Conservation (phyloP, 2,888 invertebrate genomes). For the Tachina lurida region DNA sequence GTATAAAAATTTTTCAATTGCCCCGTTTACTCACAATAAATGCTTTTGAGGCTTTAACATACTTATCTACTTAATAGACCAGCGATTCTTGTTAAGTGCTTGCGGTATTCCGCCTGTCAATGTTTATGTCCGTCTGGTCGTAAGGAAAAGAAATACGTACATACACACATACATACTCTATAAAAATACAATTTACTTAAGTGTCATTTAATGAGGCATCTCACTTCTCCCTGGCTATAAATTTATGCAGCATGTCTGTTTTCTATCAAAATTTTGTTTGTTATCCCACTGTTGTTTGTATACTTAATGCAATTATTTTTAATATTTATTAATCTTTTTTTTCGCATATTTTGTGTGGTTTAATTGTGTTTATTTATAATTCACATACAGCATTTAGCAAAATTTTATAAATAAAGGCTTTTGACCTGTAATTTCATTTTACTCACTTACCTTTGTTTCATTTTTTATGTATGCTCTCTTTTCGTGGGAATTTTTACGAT, state of each 20-base stretch:
- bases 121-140: conserved; percentile 27
- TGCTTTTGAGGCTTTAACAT: conserved; percentile 61
- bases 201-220: conserved; percentile 70
- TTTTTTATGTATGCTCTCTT: conserved; percentile 77
- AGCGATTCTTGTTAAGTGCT: conserved; percentile 55
- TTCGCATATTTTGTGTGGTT: conserved; percentile 19
- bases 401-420: background rate
- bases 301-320: conserved; percentile 9
- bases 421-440: background rate
- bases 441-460: conserved; percentile 78
- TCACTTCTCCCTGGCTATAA: conserved; percentile 37
- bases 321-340: conserved; percentile 44
- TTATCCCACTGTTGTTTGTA: conserved; percentile 19
- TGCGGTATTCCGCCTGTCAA: conserved; percentile 58
- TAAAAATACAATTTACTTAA: conserved; percentile 70
- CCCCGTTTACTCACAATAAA: conserved; percentile 32
- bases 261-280: conserved; percentile 59
- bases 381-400: conserved; percentile 21
- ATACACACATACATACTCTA: background rate
- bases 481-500: conserved; percentile 80
- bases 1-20: conserved; percentile 20
- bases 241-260: conserved; percentile 49
- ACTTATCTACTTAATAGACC: conserved; percentile 65
- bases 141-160: conserved; percentile 36
- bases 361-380: conserved; percentile 15